phyloP scores from a whole-genome alignment of 30 jellyfish, hydroid and myxozoan species.

The Chironex yamaguchii region DNA sequence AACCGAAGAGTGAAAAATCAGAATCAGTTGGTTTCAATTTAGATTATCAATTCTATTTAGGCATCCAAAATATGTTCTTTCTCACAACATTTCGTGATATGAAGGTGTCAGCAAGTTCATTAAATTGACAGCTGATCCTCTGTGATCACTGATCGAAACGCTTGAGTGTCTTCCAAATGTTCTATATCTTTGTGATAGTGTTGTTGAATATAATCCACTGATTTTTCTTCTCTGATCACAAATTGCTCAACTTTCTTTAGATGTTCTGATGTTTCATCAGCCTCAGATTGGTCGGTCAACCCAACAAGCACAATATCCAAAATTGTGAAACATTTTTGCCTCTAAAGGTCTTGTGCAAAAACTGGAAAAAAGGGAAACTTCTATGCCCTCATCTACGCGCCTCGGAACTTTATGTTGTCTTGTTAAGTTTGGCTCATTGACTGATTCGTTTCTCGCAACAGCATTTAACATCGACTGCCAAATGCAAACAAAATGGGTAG shows the following conservation, averaged over 20 bases:
- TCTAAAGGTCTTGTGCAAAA: conserved; percentile 32
- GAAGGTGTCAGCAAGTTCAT: not conserved
- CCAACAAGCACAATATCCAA: conserved; percentile 5
- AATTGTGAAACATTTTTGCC: not conserved
- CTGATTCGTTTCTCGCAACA: too few species aligned
- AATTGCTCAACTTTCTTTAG: conserved; percentile 24
- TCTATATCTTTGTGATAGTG: conserved; percentile 31
- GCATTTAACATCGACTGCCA: too few species aligned
- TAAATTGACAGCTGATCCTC: not conserved
- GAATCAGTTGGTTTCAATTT: too few species aligned
- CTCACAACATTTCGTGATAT: not conserved
- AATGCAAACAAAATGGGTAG: too few species aligned
- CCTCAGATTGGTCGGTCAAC: conserved; percentile 50
- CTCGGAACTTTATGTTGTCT: conserved; percentile 43
- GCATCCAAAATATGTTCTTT: not conserved
- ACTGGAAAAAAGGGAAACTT: conserved; percentile 27
- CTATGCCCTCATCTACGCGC: conserved; percentile 35
- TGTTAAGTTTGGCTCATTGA: conserved; percentile 51
- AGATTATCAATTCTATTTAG: too few species aligned
- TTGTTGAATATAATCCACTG: conserved; percentile 22
- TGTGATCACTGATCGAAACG: not conserved
- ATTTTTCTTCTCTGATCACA: conserved; percentile 38
- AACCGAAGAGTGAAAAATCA: too few species aligned
- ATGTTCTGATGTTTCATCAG: conserved; percentile 57
- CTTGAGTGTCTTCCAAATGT: not conserved